phyloP scores from a whole-genome alignment of 23 tunicate species.

The Ciona savignyi region DNA sequence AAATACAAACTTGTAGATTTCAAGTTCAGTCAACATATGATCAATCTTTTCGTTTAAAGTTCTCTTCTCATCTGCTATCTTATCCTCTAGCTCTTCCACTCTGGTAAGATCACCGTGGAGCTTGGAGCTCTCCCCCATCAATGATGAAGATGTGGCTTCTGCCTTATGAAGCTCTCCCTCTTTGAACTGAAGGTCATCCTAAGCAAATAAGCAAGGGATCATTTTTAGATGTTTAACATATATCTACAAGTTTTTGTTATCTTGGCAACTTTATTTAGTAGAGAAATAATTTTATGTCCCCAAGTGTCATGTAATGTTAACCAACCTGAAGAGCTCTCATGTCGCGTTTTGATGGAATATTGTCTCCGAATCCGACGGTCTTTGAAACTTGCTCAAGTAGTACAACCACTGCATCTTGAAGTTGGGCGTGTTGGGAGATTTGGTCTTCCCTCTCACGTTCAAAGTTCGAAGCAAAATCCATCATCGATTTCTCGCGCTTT shows the following conservation, averaged over 20 bases:
- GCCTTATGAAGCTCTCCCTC: constrained; percentile 91
- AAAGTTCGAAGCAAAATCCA: constrained; percentile 44
- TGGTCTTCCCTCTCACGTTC: constrained; percentile 29
- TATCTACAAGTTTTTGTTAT: no score
- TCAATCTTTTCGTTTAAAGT: constrained; percentile 45
- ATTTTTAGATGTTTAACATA: no score
- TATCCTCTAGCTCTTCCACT: constrained; percentile 74
- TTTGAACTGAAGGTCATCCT: constrained; percentile 85
- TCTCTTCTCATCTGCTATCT: constrained; percentile 49
- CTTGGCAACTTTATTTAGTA: no score
- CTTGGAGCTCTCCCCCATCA: constrained; percentile 54
- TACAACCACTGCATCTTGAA: constrained; percentile 64
- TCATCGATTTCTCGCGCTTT: constrained; percentile 66
- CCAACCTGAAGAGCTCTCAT: constrained; percentile 56
- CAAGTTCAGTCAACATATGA: constrained; percentile 47
- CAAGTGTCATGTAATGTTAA: no score
- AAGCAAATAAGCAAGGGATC: background rate
- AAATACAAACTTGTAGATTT: constrained; percentile 37
- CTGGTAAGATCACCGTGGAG: constrained; percentile 61
- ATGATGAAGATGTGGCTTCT: constrained; percentile 44
- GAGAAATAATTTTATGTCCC: no score
- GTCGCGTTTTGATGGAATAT: constrained; percentile 47
- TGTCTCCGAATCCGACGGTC: constrained; percentile 25
- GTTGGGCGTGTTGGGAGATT: constrained; percentile 33
- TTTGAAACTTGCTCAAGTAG: constrained; percentile 56